Percentiles rank a stretch among this genome's conserved stretches.
Conservation (phyloP, 1,140 invertebrate species). For the Cotesia glomerata region DNA sequence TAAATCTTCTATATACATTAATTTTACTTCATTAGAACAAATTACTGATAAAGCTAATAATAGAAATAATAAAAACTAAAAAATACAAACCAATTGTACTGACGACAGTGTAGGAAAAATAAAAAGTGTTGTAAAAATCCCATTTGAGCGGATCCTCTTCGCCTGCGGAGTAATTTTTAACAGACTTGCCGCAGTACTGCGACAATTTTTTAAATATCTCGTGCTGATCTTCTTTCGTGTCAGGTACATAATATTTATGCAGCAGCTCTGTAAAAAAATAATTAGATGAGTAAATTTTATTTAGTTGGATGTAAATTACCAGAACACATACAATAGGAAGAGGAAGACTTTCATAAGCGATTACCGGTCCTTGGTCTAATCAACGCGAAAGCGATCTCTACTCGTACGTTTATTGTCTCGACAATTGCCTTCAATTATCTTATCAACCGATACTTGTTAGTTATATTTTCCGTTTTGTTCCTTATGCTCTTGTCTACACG, state of each 20-base stretch:
- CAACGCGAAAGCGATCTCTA: slow-evolving; percentile 16
- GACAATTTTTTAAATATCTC: slow-evolving; percentile 70
- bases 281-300: neutral
- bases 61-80: slow-evolving; percentile 5
- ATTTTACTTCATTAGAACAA: too few relatives aligned
- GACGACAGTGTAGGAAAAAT: slow-evolving; percentile 93
- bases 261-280: slow-evolving; percentile 67
- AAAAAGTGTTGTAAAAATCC: slow-evolving; percentile 93
- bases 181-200: slow-evolving; percentile 73
- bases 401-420: slow-evolving; percentile 38
- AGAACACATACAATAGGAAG: neutral
- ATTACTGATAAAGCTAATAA: too few relatives aligned
- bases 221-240: slow-evolving; percentile 63
- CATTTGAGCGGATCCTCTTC: slow-evolving; percentile 71
- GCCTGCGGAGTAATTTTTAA: slow-evolving; percentile 68
- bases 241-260: slow-evolving; percentile 66
- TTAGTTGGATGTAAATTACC: too few relatives aligned
- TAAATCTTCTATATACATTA: too few relatives aligned
- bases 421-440: slow-evolving; percentile 55
- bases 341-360: neutral
- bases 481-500: slow-evolving; percentile 22
- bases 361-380: slow-evolving; percentile 9
- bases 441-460: slow-evolving; percentile 52
- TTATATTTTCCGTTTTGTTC: slow-evolving; percentile 42
- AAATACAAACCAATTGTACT: slow-evolving; percentile 83